phyloP scores from a whole-genome alignment of 2,113 vertebrate species.

The Pachypanchax playfairii region DNA sequence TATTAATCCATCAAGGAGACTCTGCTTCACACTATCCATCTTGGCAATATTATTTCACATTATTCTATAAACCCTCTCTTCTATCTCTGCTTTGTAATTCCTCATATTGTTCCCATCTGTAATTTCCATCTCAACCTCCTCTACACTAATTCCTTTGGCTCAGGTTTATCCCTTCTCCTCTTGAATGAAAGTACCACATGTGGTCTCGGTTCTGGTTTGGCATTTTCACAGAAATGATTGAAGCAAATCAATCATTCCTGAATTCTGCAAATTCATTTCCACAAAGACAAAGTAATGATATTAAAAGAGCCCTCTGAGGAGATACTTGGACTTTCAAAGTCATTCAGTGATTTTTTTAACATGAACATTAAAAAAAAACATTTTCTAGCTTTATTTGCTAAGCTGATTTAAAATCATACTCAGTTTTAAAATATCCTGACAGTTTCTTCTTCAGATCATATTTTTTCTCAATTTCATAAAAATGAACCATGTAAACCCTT shows the following conservation, averaged over 20 bases:
- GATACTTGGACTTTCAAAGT: slow-evolving; percentile 39
- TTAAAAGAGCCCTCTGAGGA: slow-evolving; percentile 40
- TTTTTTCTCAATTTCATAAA: slow-evolving; percentile 15
- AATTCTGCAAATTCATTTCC: no score
- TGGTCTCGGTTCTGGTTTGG: slow-evolving; percentile 12
- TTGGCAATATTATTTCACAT: slow-evolving; percentile 13
- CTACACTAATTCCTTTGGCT: slow-evolving; percentile 27
- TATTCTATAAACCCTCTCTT: not conserved
- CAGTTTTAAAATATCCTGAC: slow-evolving; percentile 18
- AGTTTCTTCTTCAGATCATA: slow-evolving; percentile 16
- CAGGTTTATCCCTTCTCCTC: slow-evolving; percentile 30
- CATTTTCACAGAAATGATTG: slow-evolving; percentile 39
- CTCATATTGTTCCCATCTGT: slow-evolving; percentile 1
- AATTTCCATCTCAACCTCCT: slow-evolving; percentile 1
- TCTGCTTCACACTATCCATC: slow-evolving; percentile 18
- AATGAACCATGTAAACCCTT: no score
- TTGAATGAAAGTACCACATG: slow-evolving; percentile 35
- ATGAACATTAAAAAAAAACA: slow-evolving; percentile 19
- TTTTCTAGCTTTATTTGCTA: slow-evolving; percentile 13
- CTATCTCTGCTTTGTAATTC: slow-evolving; percentile 15
- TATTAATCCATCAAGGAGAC: slow-evolving; percentile 13
- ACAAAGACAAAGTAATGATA: slow-evolving; percentile 49
- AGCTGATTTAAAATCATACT: slow-evolving; percentile 19
- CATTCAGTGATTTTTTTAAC: slow-evolving; percentile 20
- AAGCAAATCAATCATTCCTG: slow-evolving; percentile 29